These are phyloP conservation scores for Orientallactaga sibirica DNA, from an alignment of 2,797 vertebrate genomes.

Conservation along the genomic window DNA sequence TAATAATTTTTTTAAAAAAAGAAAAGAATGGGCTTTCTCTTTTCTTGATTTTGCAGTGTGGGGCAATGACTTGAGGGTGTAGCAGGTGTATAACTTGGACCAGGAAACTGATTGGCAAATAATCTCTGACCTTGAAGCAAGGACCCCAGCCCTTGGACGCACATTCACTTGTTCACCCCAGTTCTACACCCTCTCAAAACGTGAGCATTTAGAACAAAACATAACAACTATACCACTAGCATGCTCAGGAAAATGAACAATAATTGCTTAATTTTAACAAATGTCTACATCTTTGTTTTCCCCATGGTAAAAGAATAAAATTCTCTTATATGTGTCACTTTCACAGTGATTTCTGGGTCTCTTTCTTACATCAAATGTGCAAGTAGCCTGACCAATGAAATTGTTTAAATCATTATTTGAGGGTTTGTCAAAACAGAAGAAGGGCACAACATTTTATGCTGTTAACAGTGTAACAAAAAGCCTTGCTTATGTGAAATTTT, in stretches of 20 bases:
- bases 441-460: not conserved
- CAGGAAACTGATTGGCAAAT: not conserved
- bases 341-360: not conserved
- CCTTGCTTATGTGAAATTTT: conserved; percentile 10
- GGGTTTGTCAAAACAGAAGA: conserved; percentile 10
- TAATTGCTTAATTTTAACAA: conserved; percentile 35
- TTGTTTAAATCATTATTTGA: conserved; percentile 6
- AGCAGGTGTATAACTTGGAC: not conserved
- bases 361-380: not conserved
- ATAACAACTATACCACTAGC: not conserved
- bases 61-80: not conserved
- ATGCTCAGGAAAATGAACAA: not conserved
- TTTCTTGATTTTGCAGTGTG: not conserved
- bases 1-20: no score
- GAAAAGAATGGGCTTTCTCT: not conserved
- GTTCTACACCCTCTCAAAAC: not conserved
- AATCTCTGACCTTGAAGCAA: not conserved
- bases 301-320: not conserved
- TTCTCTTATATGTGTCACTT: not conserved
- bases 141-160: not conserved
- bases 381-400: not conserved
- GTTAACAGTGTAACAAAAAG: not conserved
- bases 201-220: not conserved
- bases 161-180: not conserved
- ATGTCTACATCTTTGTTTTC: not conserved